Base-by-base conservation (phyloP, 2,888 invertebrate species). In the Hedychridium roseum region DNA sequence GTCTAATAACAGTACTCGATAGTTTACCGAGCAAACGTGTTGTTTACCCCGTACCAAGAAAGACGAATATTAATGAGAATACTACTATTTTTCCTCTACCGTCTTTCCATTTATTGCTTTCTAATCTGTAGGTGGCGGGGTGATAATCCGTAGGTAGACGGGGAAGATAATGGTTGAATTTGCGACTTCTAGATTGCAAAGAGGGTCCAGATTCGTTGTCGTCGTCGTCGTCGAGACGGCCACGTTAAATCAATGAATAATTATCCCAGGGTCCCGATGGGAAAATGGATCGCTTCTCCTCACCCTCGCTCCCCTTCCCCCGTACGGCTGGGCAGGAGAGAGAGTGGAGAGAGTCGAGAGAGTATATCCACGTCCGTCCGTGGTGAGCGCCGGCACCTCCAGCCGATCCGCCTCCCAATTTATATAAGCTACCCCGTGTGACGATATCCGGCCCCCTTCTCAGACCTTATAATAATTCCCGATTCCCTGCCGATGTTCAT, bases 401-500 rank as follows among this genome's bases (percentile, higher is more conserved):
- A 12, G 36, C 38, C 34, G 43, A 38, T 30, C 50, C 47, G 50
- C 56, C 57, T n/a, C 60, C 60, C 65, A 61, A 68, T 71, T 68
- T 70, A 64, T 71, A 66, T 67, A 64, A 67, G 60, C 60, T 23
- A 23, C 9, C 23, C 4, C 23, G 23, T 11, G 6, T n/a, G 6
- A 4, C 4, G 18, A 16, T 11, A 18, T 18, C 50, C 44, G 43
- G 41, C 35, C 47, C 3, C 11, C 62, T 71, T n/a, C n/a, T n/a
- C n/a, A n/a, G n/a, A n/a, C n/a, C 72, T 72, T 75, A 76, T 76
- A 76, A 78, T 76, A 78, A 78, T 77, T 75, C 72, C 71, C 71
- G 68, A 74, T 73, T 71, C 70, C 65, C 52, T 50, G 50, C 57
- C 68, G 76, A 76, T 78, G 78, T 76, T 78, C 77, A 78, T 78